Conservation (phyloP, 2,797 vertebrate genomes). For the Pogoniulus pusillus region DNA sequence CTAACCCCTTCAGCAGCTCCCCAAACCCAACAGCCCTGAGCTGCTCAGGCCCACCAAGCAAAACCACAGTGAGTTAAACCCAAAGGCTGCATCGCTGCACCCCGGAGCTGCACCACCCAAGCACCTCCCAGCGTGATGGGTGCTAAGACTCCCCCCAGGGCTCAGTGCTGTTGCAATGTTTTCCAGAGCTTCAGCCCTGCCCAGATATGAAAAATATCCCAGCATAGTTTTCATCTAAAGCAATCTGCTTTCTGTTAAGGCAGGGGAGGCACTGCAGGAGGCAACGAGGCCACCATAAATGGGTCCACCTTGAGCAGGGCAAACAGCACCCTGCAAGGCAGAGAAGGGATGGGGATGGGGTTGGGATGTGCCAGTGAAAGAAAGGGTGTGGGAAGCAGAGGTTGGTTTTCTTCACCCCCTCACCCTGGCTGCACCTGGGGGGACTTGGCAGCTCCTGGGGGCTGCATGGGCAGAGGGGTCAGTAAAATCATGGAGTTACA, state of each 20-base stretch:
- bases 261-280: background rate
- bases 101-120: accelerated
- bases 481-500: background rate
- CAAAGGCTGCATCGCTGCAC: accelerated
- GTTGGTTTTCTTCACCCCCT: background rate
- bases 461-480: accelerated
- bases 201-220: constrained; percentile 11
- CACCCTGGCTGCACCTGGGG: accelerated
- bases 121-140: accelerated
- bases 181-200: constrained; percentile 25
- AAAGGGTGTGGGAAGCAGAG: background rate
- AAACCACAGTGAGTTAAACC: accelerated
- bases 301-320: background rate
- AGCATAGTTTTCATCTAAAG: background rate
- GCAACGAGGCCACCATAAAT: constrained; percentile 34
- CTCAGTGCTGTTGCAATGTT: constrained; percentile 4
- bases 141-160: background rate
- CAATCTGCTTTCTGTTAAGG: constrained; percentile 31
- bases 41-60: background rate
- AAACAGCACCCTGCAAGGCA: background rate
- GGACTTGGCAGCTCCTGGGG: background rate
- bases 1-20: background rate
- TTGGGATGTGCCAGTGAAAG: background rate
- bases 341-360: accelerated
- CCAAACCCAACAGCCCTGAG: background rate